Conservation (phyloP, 2,113 vertebrate species). For the Cynopterus brachyotis region DNA sequence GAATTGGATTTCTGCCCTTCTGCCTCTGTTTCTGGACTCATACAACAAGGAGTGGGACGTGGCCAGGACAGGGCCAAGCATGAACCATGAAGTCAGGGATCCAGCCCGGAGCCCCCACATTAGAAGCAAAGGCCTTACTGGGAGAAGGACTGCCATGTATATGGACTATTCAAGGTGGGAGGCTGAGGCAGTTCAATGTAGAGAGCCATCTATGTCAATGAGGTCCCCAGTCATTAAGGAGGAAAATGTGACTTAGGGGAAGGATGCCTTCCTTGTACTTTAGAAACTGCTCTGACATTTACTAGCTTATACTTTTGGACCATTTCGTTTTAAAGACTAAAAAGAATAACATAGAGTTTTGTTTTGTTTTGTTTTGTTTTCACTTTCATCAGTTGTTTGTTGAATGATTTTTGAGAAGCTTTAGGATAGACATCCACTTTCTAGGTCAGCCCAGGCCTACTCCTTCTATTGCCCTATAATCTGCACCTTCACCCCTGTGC, state of each 20-base stretch:
- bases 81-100: background rate
- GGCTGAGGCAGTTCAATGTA: background rate
- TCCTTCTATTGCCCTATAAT: background rate
- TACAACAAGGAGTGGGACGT: background rate
- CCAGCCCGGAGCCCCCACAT: no score
- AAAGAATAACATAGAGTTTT: background rate
- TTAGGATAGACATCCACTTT: background rate
- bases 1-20: background rate
- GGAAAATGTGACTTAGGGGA: rapidly evolving
- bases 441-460: background rate
- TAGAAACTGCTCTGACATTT: background rate
- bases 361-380: no score
- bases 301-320: background rate
- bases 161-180: background rate
- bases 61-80: background rate
- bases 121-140: background rate
- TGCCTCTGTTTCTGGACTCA: background rate
- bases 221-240: background rate
- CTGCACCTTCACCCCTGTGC: background rate
- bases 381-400: background rate
- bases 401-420: background rate
- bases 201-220: background rate
- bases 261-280: background rate
- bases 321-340: background rate
- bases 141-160: background rate